Conservation (phyloP, 2,113 vertebrate genomes). For the Neodon shergylaensis region DNA sequence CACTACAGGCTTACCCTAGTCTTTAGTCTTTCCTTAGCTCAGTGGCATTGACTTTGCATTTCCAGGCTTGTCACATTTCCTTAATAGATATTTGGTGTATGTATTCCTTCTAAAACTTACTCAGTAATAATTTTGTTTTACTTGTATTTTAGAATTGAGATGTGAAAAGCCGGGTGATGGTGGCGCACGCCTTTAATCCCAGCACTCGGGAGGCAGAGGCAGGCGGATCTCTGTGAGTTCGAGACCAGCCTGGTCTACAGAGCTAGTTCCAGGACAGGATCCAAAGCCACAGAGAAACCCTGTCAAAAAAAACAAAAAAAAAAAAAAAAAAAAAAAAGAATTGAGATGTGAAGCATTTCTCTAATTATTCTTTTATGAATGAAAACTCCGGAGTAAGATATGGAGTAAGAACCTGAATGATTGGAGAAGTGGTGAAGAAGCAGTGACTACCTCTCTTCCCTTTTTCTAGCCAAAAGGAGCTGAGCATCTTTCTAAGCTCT, state of each 20-base stretch:
- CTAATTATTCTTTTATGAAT: not conserved
- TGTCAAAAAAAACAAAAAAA: too few species aligned
- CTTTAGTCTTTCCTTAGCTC: not conserved
- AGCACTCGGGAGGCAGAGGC: too few species aligned
- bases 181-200: too few species aligned
- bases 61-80: not conserved
- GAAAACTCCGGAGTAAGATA: not conserved
- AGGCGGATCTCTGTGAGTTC: too few species aligned
- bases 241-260: too few species aligned
- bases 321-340: too few species aligned
- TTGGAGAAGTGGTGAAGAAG: not conserved
- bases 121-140: not conserved
- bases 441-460: not conserved
- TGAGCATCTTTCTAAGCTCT: not conserved
- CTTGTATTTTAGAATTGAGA: not conserved
- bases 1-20: not conserved
- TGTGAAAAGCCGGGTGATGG: too few species aligned
- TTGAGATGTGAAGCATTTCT: not conserved
- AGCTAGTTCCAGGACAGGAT: too few species aligned
- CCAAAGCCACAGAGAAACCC: too few species aligned
- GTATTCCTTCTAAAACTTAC: not conserved
- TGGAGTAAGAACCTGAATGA: not conserved
- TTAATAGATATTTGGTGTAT: not conserved
- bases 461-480: not conserved
- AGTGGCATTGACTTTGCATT: not conserved